Evolutionary conservation across 1,140 invertebrate species (phyloP), one percentile per base, ranked within the genome.

Genomic region (Hylaeus volcanicus): DNA sequence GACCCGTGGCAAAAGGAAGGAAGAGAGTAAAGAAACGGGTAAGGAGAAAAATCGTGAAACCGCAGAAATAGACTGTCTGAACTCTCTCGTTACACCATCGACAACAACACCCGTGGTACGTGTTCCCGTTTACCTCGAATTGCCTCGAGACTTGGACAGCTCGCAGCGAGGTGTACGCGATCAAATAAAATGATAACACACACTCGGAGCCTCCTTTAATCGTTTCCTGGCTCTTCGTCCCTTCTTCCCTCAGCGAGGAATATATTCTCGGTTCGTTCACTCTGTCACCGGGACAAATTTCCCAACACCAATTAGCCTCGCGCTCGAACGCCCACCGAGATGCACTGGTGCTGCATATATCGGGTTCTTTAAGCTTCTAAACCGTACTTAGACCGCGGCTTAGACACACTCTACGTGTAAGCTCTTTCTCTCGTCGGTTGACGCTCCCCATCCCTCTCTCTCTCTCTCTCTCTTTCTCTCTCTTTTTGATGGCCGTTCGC

Each of bases 251-350:
- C n/a, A n/a, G 41, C n/a, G 15, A 55, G 37, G 5, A 11, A 53
- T 61, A 53, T 61, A 2, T 4, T 8, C 48, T 26, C 43, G 4
- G 64, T 68, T 51, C 61, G 60, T 74, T 69, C 64, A 39, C 51
- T 56, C 2, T 26, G 4, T 48, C 41, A 1, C 6, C 45, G 41
- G 15, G 60, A 12, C 53, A 26, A 39, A 43, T 26, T 2, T 60
- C 64, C 61, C 70, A 9, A 37, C 71, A 64, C 45, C 79, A 80
- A 84, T 84, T 84, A 84, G 55, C 79, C 53, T 70, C 60, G 73
- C 81, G 69, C 64, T 71, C 48, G 14, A 8, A 73, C 64, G 26
- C 37, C 64, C 53, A 70, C 55, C 45, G n/a, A 51, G 4, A 66
- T 58, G 53, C 37, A 2, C 64, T 4, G 45, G 5, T 48, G 26